These are phyloP conservation scores for Pogonognathellus flavescens DNA, from an alignment of 1,140 invertebrate species.

Conservation along the genomic window DNA sequence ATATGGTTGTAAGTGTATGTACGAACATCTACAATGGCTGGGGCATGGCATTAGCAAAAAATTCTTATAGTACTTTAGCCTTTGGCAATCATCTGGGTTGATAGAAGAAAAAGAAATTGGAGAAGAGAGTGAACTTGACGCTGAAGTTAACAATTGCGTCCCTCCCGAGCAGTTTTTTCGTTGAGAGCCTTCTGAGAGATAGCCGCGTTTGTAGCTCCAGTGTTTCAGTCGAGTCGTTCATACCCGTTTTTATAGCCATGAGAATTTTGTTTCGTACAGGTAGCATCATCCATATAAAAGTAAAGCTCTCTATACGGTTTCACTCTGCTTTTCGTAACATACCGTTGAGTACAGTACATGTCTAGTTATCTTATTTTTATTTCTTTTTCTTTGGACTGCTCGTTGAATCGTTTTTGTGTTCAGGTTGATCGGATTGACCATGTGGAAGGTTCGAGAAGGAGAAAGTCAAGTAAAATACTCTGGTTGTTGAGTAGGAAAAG, in stretches of 20 bases:
- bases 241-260: neutral
- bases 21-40: too few relatives aligned
- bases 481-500: neutral
- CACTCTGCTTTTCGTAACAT: too few relatives aligned
- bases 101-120: neutral
- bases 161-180: neutral
- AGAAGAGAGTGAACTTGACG: neutral
- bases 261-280: neutral
- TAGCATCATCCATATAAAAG: too few relatives aligned
- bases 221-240: neutral
- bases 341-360: too few relatives aligned
- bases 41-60: too few relatives aligned
- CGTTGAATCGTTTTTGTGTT: constrained; percentile 10
- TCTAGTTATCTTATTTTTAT: neutral
- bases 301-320: too few relatives aligned
- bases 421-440: constrained; percentile 16
- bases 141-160: constrained; percentile 2
- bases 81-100: too few relatives aligned
- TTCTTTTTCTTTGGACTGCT: neutral
- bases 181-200: neutral
- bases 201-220: neutral
- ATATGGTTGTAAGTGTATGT: too few relatives aligned
- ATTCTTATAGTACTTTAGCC: too few relatives aligned
- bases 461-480: neutral
- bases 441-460: neutral